phyloP scores from a whole-genome alignment of 2,888 invertebrate species.

The Tiliacea citrago region DNA sequence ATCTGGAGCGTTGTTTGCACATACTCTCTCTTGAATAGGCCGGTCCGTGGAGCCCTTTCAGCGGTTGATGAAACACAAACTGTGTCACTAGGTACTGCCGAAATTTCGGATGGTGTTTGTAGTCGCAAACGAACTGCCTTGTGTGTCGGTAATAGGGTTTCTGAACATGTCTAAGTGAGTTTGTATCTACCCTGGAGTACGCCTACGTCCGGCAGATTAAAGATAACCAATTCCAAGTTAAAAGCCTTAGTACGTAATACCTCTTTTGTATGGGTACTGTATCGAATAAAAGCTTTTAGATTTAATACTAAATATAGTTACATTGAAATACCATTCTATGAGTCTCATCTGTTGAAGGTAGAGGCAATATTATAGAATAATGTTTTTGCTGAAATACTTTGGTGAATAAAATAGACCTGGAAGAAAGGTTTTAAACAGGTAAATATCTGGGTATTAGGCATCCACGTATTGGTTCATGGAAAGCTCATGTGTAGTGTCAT shows the following conservation, averaged over 20 bases:
- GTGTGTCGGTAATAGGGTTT: slow-evolving; percentile 80
- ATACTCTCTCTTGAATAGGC: slow-evolving; percentile 80
- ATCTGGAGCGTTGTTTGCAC: slow-evolving; percentile 79
- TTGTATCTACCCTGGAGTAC: slow-evolving; percentile 48
- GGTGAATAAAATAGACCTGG: background rate
- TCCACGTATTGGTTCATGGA: background rate
- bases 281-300: slow-evolving; percentile 37
- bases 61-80: slow-evolving; percentile 88
- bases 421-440: background rate
- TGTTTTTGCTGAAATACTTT: background rate
- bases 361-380: background rate
- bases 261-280: slow-evolving; percentile 35
- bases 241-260: slow-evolving; percentile 48
- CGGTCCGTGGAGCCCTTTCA: slow-evolving; percentile 78
- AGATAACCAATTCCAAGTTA: slow-evolving; percentile 55
- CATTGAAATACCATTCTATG: slow-evolving; percentile 5
- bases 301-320: slow-evolving; percentile 39
- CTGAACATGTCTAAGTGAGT: slow-evolving; percentile 66
- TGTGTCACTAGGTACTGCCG: slow-evolving; percentile 84
- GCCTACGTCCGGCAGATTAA: slow-evolving; percentile 58
- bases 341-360: slow-evolving; percentile 1
- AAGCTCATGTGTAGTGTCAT: background rate
- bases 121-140: slow-evolving; percentile 81
- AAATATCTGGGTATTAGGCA: too few relatives aligned
- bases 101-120: slow-evolving; percentile 84